phyloP scores from a whole-genome alignment of 2,888 invertebrate species.

The Himalopsyche kuldschensis region DNA sequence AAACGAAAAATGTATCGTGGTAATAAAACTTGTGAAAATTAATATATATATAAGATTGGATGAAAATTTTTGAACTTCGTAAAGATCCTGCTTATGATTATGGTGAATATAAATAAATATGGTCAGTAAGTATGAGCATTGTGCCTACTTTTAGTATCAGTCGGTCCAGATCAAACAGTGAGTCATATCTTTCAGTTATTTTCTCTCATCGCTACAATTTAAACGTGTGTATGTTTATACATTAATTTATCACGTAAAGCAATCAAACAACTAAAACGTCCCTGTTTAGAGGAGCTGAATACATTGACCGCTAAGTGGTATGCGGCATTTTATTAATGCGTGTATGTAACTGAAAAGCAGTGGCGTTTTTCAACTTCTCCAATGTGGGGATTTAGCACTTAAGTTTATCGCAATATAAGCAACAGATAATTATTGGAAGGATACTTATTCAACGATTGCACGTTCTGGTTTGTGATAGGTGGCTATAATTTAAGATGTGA shows the following conservation, averaged over 20 bases:
- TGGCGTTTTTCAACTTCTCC: not conserved
- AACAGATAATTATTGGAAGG: too few relatives aligned
- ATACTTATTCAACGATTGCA: too few relatives aligned
- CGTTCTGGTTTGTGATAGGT: too few relatives aligned
- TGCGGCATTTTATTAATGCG: not conserved
- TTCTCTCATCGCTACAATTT: not conserved
- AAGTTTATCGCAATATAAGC: too few relatives aligned
- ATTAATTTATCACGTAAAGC: not conserved
- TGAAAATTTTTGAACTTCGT: too few relatives aligned
- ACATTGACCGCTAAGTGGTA: not conserved
- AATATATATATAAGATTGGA: too few relatives aligned
- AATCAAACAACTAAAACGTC: not conserved
- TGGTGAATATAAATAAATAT: not conserved
- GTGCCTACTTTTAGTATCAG: not conserved
- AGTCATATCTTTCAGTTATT: not conserved
- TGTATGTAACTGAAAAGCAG: not conserved
- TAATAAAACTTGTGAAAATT: too few relatives aligned
- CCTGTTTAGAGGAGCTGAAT: not conserved
- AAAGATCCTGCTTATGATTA: too few relatives aligned
- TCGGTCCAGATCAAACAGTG: not conserved
- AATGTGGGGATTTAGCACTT: not conserved
- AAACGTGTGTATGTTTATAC: not conserved
- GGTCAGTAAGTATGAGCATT: not conserved
- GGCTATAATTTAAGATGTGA: too few relatives aligned
- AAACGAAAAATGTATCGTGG: too few relatives aligned